Evolutionary conservation across 2,888 invertebrate genomes (phyloP).

Genomic region (Cotesia congregata): DNA sequence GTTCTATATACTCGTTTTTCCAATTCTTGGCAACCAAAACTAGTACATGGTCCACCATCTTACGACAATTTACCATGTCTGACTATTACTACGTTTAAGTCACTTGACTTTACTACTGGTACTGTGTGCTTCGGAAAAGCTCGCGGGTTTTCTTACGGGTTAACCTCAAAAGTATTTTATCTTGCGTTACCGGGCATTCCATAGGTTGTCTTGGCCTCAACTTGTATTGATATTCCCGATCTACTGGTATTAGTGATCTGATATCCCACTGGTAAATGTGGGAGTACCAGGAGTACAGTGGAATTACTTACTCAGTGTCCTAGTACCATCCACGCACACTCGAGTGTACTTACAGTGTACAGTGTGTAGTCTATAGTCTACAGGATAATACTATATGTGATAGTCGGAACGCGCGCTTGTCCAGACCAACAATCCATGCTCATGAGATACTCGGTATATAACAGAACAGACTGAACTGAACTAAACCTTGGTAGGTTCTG

Average conservation of each 20-base stretch:
- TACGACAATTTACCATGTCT: background rate
- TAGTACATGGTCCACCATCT: constrained; percentile 1
- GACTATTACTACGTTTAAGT: background rate
- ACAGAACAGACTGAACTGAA: too few species aligned
- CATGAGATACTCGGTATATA: background rate
- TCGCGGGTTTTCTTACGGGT: background rate
- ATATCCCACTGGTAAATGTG: background rate
- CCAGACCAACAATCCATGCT: background rate
- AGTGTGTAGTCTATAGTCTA: too few species aligned
- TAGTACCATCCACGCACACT: constrained; percentile 1
- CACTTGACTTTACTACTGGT: too few species aligned
- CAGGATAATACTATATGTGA: too few species aligned
- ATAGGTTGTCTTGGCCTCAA: too few species aligned
- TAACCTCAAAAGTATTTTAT: background rate
- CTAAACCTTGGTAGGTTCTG: too few species aligned
- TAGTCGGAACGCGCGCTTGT: background rate
- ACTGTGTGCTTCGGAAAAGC: too few species aligned
- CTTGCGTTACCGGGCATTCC: too few species aligned
- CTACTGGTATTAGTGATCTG: background rate
- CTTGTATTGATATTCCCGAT: background rate
- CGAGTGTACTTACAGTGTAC: background rate
- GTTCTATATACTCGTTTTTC: background rate
- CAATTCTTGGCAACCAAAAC: background rate
- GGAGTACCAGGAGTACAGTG: background rate
- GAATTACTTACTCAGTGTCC: background rate